Evolutionary conservation across 1,140 invertebrate genomes (phyloP).

Genomic region (Sycophila sp.): DNA sequence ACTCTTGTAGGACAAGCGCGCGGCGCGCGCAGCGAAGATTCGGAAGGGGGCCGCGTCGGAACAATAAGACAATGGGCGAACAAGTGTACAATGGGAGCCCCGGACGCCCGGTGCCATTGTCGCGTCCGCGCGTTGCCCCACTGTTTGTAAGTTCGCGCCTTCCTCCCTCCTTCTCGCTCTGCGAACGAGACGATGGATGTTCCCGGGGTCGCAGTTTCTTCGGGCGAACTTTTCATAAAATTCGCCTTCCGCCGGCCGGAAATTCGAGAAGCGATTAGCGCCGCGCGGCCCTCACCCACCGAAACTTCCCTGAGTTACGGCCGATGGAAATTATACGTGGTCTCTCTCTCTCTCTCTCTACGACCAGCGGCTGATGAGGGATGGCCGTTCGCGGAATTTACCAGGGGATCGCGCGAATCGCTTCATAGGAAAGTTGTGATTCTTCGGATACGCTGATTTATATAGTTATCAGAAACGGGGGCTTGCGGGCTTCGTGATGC

Average conservation of each 20-base stretch:
- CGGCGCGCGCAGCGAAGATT: slow-evolving; percentile 2
- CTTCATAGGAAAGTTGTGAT: too few species aligned
- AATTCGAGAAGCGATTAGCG: slow-evolving; percentile 39
- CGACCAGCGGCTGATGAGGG: too few species aligned
- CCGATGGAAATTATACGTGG: slow-evolving; percentile 35
- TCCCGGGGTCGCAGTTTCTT: slow-evolving; percentile 2
- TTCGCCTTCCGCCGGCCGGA: slow-evolving; percentile 27
- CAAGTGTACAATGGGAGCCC: slow-evolving; percentile 53
- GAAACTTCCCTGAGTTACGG: slow-evolving; percentile 21
- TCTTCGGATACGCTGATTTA: too few species aligned
- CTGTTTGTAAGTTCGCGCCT: slow-evolving; percentile 33
- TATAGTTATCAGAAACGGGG: too few species aligned
- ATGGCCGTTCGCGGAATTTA: too few species aligned
- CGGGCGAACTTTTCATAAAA: slow-evolving; percentile 38
- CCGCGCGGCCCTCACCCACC: not conserved
- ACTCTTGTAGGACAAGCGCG: not conserved
- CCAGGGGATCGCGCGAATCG: too few species aligned
- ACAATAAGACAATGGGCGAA: slow-evolving; percentile 53
- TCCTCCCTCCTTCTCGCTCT: not conserved
- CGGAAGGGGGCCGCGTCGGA: too few species aligned
- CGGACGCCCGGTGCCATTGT: slow-evolving; percentile 25
- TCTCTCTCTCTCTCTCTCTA: too few species aligned
- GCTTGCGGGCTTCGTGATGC: too few species aligned
- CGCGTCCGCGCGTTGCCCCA: slow-evolving; percentile 13
- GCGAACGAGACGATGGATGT: too few species aligned